Evolutionary conservation across 2,797 vertebrate genomes (phyloP).

Genomic region (Merluccius polli): DNA sequence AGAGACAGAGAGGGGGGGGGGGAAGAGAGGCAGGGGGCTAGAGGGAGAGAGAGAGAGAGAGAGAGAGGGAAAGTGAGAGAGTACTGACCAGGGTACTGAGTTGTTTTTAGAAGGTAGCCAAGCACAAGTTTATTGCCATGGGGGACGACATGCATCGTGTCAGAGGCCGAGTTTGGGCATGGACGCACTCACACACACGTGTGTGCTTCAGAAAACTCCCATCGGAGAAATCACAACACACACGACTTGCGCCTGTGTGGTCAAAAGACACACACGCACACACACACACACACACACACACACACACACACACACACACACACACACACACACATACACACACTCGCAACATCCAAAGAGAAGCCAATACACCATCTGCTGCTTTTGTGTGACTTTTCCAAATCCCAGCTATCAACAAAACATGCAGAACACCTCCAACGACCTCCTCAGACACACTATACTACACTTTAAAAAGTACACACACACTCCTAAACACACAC

Average conservation of each 20-base stretch:
- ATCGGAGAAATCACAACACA: too few relatives aligned
- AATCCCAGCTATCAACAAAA: constrained; percentile 75
- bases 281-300: constrained; percentile 8
- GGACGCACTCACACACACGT: constrained; percentile 6
- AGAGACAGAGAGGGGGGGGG: neutral
- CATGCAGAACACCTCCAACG: constrained; percentile 58
- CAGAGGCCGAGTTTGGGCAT: constrained; percentile 39
- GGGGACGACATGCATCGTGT: constrained; percentile 39
- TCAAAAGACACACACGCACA: neutral
- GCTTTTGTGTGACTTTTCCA: constrained; percentile 68
- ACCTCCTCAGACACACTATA: constrained; percentile 42
- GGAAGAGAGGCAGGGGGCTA: neutral
- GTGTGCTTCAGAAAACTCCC: too few relatives aligned
- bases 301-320: constrained; percentile 14
- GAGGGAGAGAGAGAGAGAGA: constrained; percentile 7
- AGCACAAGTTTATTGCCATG: constrained; percentile 27
- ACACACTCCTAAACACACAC: neutral
- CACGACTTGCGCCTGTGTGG: too few relatives aligned
- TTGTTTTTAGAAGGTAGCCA: constrained; percentile 17
- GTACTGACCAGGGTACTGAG: constrained; percentile 33
- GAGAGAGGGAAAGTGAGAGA: neutral
- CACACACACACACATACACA: neutral
- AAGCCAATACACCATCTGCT: constrained; percentile 70
- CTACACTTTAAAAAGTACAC: constrained; percentile 37
- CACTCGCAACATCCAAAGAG: constrained; percentile 24